These are phyloP conservation scores for Caerostris extrusa DNA, from an alignment of 1,140 invertebrate species.

Conservation along the genomic window DNA sequence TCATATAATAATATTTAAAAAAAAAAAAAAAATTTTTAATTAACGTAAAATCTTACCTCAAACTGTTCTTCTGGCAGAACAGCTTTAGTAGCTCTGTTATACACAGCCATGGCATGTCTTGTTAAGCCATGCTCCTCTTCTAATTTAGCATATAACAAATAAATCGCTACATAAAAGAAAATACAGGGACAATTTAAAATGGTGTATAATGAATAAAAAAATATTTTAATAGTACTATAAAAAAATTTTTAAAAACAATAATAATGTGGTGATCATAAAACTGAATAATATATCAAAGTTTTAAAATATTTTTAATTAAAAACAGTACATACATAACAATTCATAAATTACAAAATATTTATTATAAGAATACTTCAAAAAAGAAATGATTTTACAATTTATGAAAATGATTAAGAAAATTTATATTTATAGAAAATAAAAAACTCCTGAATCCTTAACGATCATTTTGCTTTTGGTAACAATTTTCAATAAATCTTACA, in stretches of 20 bases:
- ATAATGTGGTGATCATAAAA: not conserved
- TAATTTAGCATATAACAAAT: slow-evolving; percentile 97
- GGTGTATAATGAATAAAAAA: too few species aligned
- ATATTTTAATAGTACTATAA: not conserved
- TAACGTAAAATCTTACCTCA: slow-evolving; percentile 84
- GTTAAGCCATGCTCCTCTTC: slow-evolving; percentile 99
- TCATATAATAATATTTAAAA: too few species aligned
- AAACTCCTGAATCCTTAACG: too few species aligned
- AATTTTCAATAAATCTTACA: too few species aligned
- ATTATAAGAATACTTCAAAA: too few species aligned
- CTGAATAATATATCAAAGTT: not conserved
- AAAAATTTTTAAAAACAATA: not conserved
- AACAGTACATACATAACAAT: not conserved
- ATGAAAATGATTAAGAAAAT: too few species aligned
- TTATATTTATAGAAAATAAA: too few species aligned
- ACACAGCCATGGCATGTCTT: slow-evolving; percentile 98
- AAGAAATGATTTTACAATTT: too few species aligned
- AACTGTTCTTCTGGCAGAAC: slow-evolving; percentile 96
- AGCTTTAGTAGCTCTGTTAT: slow-evolving; percentile 95
- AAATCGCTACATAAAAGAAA: slow-evolving; percentile 86
- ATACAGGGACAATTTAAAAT: not conserved
- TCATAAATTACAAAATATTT: not conserved
- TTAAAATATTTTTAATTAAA: not conserved
- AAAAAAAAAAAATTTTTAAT: too few species aligned
- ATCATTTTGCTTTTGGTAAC: too few species aligned